Evolutionary conservation across 1,140 invertebrate genomes (phyloP).

Genomic region (Zaprionus taronus): DNA sequence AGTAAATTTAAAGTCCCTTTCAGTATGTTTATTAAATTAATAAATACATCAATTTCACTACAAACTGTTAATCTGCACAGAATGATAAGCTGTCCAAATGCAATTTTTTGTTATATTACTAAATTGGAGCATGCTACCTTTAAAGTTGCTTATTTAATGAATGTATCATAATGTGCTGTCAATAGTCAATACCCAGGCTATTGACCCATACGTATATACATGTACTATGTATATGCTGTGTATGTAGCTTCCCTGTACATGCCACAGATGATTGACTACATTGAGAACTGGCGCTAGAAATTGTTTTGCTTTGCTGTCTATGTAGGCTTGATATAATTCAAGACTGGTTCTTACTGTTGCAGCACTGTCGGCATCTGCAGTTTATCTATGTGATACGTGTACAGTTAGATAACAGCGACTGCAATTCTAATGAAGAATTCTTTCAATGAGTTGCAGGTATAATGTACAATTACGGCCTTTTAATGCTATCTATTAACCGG

Average conservation of each 20-base stretch:
- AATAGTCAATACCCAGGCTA: neutral
- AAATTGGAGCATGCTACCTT: neutral
- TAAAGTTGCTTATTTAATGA: neutral
- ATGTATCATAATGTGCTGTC: neutral
- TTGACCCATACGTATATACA: slow-evolving; percentile 1
- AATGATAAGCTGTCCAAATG: too few relatives aligned
- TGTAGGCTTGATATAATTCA: slow-evolving; percentile 23
- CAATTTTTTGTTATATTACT: neutral
- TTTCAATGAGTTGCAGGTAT: slow-evolving; percentile 20
- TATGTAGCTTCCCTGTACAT: slow-evolving; percentile 1
- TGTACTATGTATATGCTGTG: neutral
- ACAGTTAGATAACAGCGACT: slow-evolving; percentile 53
- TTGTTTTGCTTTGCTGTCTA: slow-evolving; percentile 19
- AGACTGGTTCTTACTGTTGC: slow-evolving; percentile 42
- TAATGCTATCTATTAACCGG: slow-evolving; percentile 44
- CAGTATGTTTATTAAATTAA: too few relatives aligned
- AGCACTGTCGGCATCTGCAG: slow-evolving; percentile 14
- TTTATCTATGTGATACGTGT: slow-evolving; percentile 24
- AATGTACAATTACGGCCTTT: slow-evolving; percentile 22
- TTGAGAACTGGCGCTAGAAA: slow-evolving; percentile 23
- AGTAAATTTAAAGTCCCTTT: too few relatives aligned
- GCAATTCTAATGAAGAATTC: slow-evolving; percentile 41
- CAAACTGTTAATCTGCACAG: too few relatives aligned
- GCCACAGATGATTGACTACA: slow-evolving; percentile 23
- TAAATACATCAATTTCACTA: too few relatives aligned